phyloP scores from a whole-genome alignment of 1,140 invertebrate genomes.

The Leguminivora glycinivorella region DNA sequence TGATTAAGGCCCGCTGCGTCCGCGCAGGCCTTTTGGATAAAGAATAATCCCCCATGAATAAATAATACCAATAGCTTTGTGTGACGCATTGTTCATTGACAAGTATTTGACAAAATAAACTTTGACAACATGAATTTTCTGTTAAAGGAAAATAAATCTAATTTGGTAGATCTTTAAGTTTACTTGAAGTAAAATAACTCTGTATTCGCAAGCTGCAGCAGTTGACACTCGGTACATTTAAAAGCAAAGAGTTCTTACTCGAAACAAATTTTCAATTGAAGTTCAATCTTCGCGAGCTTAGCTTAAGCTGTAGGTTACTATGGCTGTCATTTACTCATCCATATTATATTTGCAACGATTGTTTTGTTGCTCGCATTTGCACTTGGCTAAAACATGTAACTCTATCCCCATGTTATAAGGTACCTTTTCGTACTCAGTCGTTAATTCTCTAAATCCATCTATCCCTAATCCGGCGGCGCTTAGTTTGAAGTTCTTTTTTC shows the following conservation, averaged over 20 bases:
- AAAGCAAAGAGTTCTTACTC: background rate
- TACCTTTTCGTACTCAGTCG: background rate
- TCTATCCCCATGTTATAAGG: background rate
- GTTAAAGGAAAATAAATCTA: background rate
- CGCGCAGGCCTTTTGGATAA: constrained; percentile 61
- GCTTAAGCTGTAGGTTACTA: background rate
- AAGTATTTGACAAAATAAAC: constrained; percentile 46
- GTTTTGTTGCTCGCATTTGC: background rate
- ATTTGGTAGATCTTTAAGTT: background rate
- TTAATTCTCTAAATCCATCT: constrained; percentile 32
- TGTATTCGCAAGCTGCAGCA: background rate
- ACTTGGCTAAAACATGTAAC: constrained; percentile 20
- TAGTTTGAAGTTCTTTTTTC: constrained; percentile 70
- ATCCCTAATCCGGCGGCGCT: constrained; percentile 61
- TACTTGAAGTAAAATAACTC: background rate
- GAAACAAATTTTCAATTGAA: background rate
- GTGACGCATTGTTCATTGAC: constrained; percentile 69
- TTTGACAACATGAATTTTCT: constrained; percentile 10
- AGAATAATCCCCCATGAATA: constrained; percentile 73
- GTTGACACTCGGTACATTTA: background rate
- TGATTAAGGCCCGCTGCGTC: constrained; percentile 49
- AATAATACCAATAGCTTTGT: constrained; percentile 65
- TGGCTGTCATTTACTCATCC: background rate
- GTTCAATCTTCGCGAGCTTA: background rate
- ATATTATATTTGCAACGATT: background rate